phyloP scores from a whole-genome alignment of 2,797 vertebrate genomes.

The Geotrypetes seraphini region DNA sequence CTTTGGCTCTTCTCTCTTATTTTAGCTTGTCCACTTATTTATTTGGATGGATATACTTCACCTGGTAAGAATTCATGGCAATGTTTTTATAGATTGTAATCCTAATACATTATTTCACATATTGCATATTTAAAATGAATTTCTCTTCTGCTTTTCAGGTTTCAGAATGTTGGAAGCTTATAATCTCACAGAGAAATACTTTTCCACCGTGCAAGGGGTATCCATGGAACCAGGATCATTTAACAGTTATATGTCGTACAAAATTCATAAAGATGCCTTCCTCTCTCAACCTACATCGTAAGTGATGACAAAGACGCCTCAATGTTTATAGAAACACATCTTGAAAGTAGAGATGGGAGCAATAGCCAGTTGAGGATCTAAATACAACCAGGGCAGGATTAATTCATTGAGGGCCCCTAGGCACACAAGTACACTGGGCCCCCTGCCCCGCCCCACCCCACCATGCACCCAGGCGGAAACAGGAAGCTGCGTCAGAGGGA shows the following conservation, averaged over 20 bases:
- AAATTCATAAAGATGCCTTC: conserved; percentile 83
- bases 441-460: too few relatives aligned
- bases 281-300: conserved; percentile 78
- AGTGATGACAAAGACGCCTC: conserved; percentile 33
- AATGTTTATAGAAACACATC: neutral
- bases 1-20: too few relatives aligned
- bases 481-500: too few relatives aligned
- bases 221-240: conserved; percentile 92
- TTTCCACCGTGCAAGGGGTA: conserved; percentile 72
- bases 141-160: conserved; percentile 48
- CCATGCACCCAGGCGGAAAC: too few relatives aligned
- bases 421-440: too few relatives aligned
- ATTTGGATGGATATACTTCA: conserved; percentile 88
- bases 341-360: too few relatives aligned
- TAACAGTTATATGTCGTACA: conserved; percentile 80
- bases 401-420: too few relatives aligned
- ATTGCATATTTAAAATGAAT: neutral
- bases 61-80: conserved; percentile 62
- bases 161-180: conserved; percentile 96
- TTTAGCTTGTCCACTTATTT: conserved; percentile 89
- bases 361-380: too few relatives aligned
- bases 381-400: too few relatives aligned
- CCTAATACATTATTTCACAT: neutral
- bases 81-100: neutral
- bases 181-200: conserved; percentile 87